phyloP scores from a whole-genome alignment of 2,888 invertebrate genomes.

The Lamellibrachia satsuma region DNA sequence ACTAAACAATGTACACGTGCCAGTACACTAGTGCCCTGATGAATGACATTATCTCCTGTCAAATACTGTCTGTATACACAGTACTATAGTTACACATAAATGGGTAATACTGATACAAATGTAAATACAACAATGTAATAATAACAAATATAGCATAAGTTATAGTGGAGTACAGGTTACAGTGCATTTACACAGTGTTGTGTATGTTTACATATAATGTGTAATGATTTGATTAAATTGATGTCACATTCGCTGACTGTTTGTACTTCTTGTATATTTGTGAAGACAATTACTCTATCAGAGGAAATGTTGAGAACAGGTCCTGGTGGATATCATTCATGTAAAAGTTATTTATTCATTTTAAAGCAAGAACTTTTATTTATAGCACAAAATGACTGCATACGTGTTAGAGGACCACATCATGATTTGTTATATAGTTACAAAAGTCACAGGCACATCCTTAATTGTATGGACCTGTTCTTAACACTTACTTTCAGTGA shows the following conservation, averaged over 20 bases:
- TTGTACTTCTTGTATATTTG: background rate
- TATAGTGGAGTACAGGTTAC: background rate
- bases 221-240: background rate
- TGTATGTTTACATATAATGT: background rate
- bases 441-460: background rate
- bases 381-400: no score
- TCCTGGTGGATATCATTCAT: background rate
- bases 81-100: background rate
- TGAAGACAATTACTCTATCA: background rate
- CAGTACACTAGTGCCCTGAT: background rate
- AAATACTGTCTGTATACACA: background rate
- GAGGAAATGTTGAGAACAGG: background rate
- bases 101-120: background rate
- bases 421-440: background rate
- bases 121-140: background rate
- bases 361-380: background rate
- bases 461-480: background rate
- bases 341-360: background rate
- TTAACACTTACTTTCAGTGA: background rate
- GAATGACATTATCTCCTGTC: background rate
- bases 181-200: background rate
- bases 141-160: slow-evolving; percentile 12
- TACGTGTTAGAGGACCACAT: background rate
- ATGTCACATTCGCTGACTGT: background rate
- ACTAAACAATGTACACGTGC: background rate